phyloP scores from a whole-genome alignment of 2,797 vertebrate genomes.

The Sus cebifrons region DNA sequence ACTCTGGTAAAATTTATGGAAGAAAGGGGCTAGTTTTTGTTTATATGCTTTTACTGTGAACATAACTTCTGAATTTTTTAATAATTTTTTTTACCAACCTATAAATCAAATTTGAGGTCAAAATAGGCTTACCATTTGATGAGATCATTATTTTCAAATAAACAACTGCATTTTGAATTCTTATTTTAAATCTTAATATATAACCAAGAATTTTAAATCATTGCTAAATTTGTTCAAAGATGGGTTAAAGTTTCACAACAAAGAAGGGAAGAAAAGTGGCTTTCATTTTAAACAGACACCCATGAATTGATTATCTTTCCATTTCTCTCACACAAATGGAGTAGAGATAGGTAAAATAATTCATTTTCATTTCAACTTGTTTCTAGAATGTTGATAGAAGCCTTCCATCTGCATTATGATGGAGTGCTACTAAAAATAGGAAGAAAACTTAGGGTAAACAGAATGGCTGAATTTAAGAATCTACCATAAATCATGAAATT shows the following conservation, averaged over 20 bases:
- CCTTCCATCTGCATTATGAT: conserved; percentile 56
- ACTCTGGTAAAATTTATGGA: background rate
- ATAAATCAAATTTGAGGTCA: conserved; percentile 49
- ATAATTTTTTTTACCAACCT: conserved; percentile 14
- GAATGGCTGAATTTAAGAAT: conserved; percentile 62
- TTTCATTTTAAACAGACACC: conserved; percentile 65
- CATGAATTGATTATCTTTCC: conserved; percentile 53
- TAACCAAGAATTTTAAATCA: conserved; percentile 60
- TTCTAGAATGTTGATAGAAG: conserved; percentile 56
- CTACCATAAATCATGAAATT: conserved; percentile 53
- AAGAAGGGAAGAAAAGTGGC: conserved; percentile 1
- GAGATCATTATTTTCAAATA: conserved; percentile 62
- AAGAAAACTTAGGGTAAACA: conserved; percentile 66
- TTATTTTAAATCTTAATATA: conserved; percentile 55
- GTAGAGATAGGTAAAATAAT: conserved; percentile 57
- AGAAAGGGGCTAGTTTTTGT: background rate
- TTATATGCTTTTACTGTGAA: conserved; percentile 36
- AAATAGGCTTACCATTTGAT: conserved; percentile 38
- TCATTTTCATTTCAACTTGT: conserved; percentile 69
- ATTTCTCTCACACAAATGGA: conserved; percentile 55
- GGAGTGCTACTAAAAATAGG: conserved; percentile 52
- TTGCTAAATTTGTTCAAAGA: conserved; percentile 60
- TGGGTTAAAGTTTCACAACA: conserved; percentile 36
- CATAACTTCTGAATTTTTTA: conserved; percentile 52
- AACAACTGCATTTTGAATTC: conserved; percentile 59